Percentiles rank a stretch among this genome's conserved stretches.
These are phyloP conservation scores for Blastobasis lacticolella DNA, from an alignment of 2,888 invertebrate genomes.

Conservation along the genomic window DNA sequence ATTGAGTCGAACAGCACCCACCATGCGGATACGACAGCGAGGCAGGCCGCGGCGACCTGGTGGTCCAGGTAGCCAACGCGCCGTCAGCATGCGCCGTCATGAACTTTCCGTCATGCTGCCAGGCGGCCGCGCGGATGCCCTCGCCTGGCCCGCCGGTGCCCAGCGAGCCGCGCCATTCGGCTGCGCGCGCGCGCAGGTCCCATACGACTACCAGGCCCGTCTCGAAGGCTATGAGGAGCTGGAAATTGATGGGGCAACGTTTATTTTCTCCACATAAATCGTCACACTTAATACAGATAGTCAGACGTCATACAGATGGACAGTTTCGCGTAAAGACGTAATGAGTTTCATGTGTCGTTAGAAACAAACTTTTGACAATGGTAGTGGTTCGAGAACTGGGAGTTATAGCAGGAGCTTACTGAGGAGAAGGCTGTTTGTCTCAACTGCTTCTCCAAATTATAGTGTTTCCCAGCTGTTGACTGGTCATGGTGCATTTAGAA, in stretches of 20 bases:
- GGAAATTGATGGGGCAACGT: slow-evolving; percentile 16
- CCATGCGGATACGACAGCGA: slow-evolving; percentile 94
- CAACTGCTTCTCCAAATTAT: too few relatives aligned
- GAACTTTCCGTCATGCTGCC: slow-evolving; percentile 99
- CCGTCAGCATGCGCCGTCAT: slow-evolving; percentile 98
- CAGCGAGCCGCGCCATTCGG: slow-evolving; percentile 88
- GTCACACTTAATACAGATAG: too few relatives aligned
- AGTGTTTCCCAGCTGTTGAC: too few relatives aligned
- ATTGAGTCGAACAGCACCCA: slow-evolving; percentile 49
- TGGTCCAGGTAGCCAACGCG: slow-evolving; percentile 94
- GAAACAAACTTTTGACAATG: too few relatives aligned
- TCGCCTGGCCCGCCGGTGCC: slow-evolving; percentile 86
- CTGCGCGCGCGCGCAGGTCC: slow-evolving; percentile 91
- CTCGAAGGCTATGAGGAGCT: slow-evolving; percentile 98
- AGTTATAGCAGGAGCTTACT: too few relatives aligned
- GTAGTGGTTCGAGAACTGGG: too few relatives aligned
- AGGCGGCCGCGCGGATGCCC: slow-evolving; percentile 89
- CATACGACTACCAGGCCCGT: slow-evolving; percentile 95
- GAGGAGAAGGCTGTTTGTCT: too few relatives aligned
- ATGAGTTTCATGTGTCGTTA: too few relatives aligned
- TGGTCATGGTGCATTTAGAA: too few relatives aligned
- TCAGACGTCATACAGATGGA: too few relatives aligned
- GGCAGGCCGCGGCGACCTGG: slow-evolving; percentile 84
- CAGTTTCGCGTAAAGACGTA: too few relatives aligned
- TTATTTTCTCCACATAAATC: too few relatives aligned